A percentile compares a stretch with the other conserved stretches of the same genome.
Evolutionary conservation across 1,140 invertebrate genomes (phyloP).

Genomic region (Drosophila serrata): DNA sequence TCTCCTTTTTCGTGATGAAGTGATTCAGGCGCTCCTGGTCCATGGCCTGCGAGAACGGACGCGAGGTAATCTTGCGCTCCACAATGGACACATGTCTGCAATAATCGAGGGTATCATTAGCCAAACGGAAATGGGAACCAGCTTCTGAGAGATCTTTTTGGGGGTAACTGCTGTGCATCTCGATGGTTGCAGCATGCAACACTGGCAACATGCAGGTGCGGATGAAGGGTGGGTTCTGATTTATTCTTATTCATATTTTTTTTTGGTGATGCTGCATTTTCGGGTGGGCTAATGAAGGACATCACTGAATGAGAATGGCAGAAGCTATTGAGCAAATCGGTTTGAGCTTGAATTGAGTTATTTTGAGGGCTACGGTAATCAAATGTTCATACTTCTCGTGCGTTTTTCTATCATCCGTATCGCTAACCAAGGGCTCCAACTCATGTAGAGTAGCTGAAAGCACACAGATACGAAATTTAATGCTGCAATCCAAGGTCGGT

Average conservation of each 20-base stretch:
- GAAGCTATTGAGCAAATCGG: conserved; percentile 58
- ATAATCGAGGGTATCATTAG: conserved; percentile 42
- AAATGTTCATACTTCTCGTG: conserved; percentile 82
- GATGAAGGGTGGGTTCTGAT: conserved; percentile 30
- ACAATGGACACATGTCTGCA: conserved; percentile 82
- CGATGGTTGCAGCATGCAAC: conserved; percentile 36
- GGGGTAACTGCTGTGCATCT: conserved; percentile 30
- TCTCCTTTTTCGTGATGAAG: conserved; percentile 83
- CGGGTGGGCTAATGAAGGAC: conserved; percentile 50
- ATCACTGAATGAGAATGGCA: conserved; percentile 48
- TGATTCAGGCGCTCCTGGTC: conserved; percentile 88
- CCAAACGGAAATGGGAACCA: neutral
- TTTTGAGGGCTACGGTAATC: conserved; percentile 39
- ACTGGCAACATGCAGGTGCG: conserved; percentile 57
- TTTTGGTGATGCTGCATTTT: conserved; percentile 34
- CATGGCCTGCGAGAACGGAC: conserved; percentile 92
- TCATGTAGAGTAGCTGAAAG: conserved; percentile 86
- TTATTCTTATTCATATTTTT: conserved; percentile 1
- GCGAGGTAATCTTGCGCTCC: conserved; percentile 72
- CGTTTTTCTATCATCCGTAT: conserved; percentile 87
- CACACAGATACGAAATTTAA: conserved; percentile 79
- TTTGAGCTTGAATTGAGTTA: conserved; percentile 10
- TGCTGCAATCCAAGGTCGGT: conserved; percentile 42
- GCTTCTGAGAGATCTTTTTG: conserved; percentile 2
- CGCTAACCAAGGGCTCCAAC: conserved; percentile 92